Evolutionary conservation across 2,113 vertebrate species (phyloP), one percentile per base, ranked within the genome.

Genomic region (Toxotes chatareus): DNA sequence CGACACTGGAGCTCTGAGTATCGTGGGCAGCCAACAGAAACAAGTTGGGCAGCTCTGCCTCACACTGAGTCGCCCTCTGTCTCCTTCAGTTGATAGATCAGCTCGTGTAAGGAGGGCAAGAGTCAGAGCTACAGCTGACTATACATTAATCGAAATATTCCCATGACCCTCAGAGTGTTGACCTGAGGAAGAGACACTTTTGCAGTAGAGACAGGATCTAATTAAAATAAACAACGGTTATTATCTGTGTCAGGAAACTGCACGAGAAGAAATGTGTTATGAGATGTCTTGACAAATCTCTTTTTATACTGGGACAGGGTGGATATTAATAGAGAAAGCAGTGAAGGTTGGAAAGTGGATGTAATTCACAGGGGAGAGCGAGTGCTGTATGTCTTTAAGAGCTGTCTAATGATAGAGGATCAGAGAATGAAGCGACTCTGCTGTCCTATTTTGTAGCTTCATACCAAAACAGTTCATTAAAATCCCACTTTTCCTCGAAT

Each of bases 321-420:
- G 59, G 61, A 67, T 64, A 86, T 73, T 59, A 73, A 73, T 63
- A 81, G 73, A 51, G 60, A 63, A 79, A 47, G 76, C 6, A 71
- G 38, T 36, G 69, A 79, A 63, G 57, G 32, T 44, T 71, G 42
- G 14, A 38, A 73, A 66, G 66, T 40, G n/a, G 47, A 47, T 23
- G 44, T 11, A 31, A 64, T 32, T 51, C 55, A 61, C 70, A 42
- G 31, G 61, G 51, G 42, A 32, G 51, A 11, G 23, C 3, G 10
- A 62, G 14, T 61, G 38, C 36, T 34, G 51, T 67, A 2, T 73
- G 66, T 49, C 27, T 21, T 57, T 65, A n/a, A 53, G 27, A 73
- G 31, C n/a, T 16, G 12, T 34, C 44, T 49, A 7, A 6, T 36
- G 5, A 56, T 19, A 12, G 44, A 34, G 49, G 44, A 71, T 64